These are phyloP conservation scores for Edolisoma coerulescens DNA, from an alignment of 2,113 vertebrate species.

Conservation along the genomic window DNA sequence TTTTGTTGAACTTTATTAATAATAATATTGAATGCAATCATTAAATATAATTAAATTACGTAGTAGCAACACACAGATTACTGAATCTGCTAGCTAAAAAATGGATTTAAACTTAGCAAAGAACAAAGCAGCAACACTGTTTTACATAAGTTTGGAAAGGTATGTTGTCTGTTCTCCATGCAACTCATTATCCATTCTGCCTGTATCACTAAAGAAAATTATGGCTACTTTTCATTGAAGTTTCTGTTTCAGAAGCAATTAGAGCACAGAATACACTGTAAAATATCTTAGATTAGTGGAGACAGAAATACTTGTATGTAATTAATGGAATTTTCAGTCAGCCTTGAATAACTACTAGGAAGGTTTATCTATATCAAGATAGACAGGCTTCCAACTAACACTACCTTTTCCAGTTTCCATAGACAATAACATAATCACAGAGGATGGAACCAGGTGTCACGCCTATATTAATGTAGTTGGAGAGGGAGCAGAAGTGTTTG, in stretches of 20 bases:
- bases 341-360: not conserved
- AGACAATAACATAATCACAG: not conserved
- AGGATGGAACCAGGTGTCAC: not conserved
- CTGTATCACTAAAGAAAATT: not conserved
- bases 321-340: not conserved
- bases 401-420: not conserved
- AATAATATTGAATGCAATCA: not conserved
- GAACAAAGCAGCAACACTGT: not conserved
- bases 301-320: not conserved
- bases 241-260: not conserved
- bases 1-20: constrained; percentile 1
- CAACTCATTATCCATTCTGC: not conserved
- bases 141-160: not conserved
- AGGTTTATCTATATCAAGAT: not conserved
- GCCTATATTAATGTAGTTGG: not conserved
- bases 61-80: not conserved
- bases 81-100: not conserved
- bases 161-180: not conserved
- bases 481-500: not conserved
- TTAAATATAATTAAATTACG: not conserved
- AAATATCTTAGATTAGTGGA: not conserved
- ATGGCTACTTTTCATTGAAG: not conserved
- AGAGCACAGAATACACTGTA: not conserved
- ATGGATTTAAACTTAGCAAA: not conserved
- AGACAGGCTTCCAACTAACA: not conserved